Conservation (phyloP, 2,888 invertebrate genomes). For the Mesodorylaimus sp. region DNA sequence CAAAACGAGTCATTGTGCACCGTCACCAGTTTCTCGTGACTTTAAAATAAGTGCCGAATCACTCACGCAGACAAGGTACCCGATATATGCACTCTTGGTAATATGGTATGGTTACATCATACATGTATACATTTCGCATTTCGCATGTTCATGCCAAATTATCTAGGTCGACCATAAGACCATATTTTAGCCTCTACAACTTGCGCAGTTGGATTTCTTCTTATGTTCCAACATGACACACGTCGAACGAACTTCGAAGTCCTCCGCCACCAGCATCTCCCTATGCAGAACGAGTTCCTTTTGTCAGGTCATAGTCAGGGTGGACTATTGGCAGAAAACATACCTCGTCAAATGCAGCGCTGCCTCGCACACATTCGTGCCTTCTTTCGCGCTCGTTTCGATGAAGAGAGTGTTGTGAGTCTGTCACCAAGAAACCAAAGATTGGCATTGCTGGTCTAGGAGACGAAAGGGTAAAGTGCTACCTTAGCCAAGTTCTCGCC, state of each 20-base stretch:
- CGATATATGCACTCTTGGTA: too few species aligned
- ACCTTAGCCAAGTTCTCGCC: slow-evolving; percentile 37
- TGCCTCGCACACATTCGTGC: slow-evolving; percentile 21
- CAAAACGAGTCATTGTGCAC: too few species aligned
- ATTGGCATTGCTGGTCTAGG: background rate
- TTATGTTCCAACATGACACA: slow-evolving; percentile 3
- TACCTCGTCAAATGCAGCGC: slow-evolving; percentile 21
- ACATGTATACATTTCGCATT: too few species aligned
- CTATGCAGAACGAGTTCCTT: slow-evolving; percentile 14
- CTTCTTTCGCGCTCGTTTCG: slow-evolving; percentile 23
- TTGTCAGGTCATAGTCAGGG: background rate
- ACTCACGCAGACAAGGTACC: too few species aligned
- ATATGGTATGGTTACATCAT: too few species aligned
- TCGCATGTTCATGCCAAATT: too few species aligned
- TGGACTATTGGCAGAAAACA: background rate
- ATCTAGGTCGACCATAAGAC: too few species aligned
- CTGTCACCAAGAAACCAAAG: slow-evolving; percentile 11
- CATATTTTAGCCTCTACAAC: too few species aligned
- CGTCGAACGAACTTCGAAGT: slow-evolving; percentile 16
- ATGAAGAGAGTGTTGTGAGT: slow-evolving; percentile 20
- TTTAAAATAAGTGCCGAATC: too few species aligned
- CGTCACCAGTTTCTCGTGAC: too few species aligned
- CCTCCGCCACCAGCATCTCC: slow-evolving; percentile 22
- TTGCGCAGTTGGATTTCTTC: too few species aligned
- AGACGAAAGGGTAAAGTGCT: background rate